Evolutionary conservation across 2,888 invertebrate species (phyloP).

Genomic region (Tachina fera): DNA sequence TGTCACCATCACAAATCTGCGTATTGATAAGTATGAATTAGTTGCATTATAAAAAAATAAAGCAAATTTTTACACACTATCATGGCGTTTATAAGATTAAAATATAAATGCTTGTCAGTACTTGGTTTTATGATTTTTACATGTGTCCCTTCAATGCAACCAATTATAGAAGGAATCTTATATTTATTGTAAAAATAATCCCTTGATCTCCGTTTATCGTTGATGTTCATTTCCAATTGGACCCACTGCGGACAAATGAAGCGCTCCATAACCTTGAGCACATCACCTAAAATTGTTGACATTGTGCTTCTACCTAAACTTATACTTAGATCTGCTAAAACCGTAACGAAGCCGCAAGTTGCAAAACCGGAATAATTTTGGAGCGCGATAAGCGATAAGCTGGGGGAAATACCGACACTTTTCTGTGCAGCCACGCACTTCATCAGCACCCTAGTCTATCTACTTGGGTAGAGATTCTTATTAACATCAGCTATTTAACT

Average conservation of each 20-base stretch:
- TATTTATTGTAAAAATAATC: neutral
- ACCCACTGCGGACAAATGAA: neutral
- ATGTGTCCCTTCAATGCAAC: neutral
- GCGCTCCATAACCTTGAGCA: neutral
- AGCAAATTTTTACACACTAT: neutral
- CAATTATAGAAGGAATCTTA: neutral
- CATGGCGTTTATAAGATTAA: no score
- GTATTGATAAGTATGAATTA: no score
- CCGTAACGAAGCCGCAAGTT: constrained; percentile 16
- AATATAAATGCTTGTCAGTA: neutral
- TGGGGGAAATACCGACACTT: no score
- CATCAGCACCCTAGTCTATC: no score
- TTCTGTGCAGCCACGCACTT: no score
- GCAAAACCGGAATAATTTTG: constrained; percentile 6
- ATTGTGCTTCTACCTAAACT: neutral
- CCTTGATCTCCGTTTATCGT: neutral
- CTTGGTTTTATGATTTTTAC: no score
- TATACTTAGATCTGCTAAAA: constrained; percentile 10
- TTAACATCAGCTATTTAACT: no score
- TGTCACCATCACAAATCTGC: no score
- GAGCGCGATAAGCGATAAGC: no score
- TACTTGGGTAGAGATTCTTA: no score
- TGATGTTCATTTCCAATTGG: neutral
- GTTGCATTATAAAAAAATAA: neutral
- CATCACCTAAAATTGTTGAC: constrained; percentile 13